Percentiles rank a stretch among this genome's conserved stretches.
phyloP scores from a whole-genome alignment of 2,113 vertebrate species.

The Tenrec ecaudatus region DNA sequence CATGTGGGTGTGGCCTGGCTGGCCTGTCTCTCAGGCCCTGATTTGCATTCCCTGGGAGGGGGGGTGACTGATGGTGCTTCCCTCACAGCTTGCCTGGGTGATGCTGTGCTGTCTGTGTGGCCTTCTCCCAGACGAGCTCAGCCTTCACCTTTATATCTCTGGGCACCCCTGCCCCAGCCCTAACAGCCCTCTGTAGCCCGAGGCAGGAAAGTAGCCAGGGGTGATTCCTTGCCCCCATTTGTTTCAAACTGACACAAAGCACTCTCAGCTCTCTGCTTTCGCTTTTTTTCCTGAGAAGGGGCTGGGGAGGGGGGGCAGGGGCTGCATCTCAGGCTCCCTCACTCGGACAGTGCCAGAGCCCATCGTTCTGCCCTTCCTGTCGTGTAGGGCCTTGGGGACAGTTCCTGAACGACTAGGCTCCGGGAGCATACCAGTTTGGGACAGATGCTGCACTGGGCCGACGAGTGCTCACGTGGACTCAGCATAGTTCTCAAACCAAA shows the following conservation, averaged over 20 bases:
- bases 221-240: constrained; percentile 15
- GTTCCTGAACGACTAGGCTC: neutral
- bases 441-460: neutral
- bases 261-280: neutral
- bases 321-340: too few species aligned
- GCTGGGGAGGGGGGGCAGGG: too few species aligned
- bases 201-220: constrained; percentile 35
- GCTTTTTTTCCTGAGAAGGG: too few species aligned
- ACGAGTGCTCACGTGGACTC: neutral
- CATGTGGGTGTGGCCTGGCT: neutral
- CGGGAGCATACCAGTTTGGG: neutral
- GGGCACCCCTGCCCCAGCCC: neutral
- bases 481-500: neutral
- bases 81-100: too few species aligned
- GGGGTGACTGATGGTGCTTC: neutral
- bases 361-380: neutral
- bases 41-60: neutral
- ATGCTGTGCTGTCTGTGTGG: neutral
- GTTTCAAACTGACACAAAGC: constrained; percentile 25
- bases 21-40: neutral
- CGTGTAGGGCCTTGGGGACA: neutral
- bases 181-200: neutral
- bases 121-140: neutral
- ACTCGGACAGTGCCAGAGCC: too few species aligned
- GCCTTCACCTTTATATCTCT: neutral